Conservation (phyloP, 2,113 vertebrate genomes). For the Chamaetylas fuelleborni region DNA sequence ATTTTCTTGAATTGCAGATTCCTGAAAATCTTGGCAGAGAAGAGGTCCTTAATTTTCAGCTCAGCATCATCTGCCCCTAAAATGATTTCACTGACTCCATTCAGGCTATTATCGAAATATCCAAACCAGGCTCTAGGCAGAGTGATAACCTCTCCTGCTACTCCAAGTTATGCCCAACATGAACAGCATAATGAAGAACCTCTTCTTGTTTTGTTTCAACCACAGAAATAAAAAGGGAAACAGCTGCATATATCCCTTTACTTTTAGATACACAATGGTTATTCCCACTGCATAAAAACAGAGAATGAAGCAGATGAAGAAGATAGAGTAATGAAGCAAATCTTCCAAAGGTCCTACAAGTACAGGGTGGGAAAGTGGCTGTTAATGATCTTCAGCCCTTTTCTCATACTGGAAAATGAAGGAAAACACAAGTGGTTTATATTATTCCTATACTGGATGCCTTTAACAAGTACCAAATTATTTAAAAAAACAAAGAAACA, state of each 20-base stretch:
- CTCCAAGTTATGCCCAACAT: not conserved
- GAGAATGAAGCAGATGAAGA: not conserved
- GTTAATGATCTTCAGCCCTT: not conserved
- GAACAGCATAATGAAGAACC: not conserved
- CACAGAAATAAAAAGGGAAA: not conserved
- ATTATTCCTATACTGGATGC: not conserved
- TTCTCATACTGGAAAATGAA: not conserved
- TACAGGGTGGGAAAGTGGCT: not conserved
- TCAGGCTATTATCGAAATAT: constrained; percentile 46
- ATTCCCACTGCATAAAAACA: not conserved
- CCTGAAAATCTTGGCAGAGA: constrained; percentile 36
- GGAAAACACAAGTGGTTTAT: not conserved
- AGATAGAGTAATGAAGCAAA: not conserved
- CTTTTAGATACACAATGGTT: not conserved
- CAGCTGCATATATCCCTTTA: not conserved
- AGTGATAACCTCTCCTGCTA: constrained; percentile 31
- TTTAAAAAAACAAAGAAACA: not conserved
- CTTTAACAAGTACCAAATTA: not conserved
- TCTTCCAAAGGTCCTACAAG: not conserved
- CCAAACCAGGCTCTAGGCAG: constrained; percentile 9
- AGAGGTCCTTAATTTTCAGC: constrained; percentile 30
- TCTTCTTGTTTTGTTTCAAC: not conserved
- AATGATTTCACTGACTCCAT: constrained; percentile 45
- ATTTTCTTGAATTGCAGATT: constrained; percentile 31
- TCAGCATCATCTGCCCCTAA: constrained; percentile 55